Evolutionary conservation across 2,888 invertebrate genomes (phyloP), one percentile per base, ranked within the genome.

Genomic region (Dynastes grantii): DNA sequence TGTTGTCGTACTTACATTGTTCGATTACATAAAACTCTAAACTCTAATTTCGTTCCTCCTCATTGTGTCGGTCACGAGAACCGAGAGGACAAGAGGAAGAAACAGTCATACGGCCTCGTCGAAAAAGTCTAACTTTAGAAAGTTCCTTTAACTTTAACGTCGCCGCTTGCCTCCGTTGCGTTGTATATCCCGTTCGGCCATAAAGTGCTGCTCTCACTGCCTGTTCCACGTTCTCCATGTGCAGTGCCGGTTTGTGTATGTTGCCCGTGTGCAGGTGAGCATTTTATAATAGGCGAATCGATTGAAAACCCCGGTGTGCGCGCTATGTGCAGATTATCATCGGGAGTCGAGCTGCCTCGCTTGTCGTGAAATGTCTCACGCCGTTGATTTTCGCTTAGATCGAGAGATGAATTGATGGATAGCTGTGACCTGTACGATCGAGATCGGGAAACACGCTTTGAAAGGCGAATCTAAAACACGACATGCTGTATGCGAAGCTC

Each of bases 331-430:
- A 83, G 83, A 84, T 84, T 82, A 83, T 82, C 82, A 82, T 84
- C 82, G 79, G 79, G 78, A 81, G 81, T 78, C 77, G 78, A 3
- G 16, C 55, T 79, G 80, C 78, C 73, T 55, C 55, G 55, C 16
- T 80, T 80, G 82, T 84, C 84, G 84, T 84, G 84, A 84, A 83
- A 84, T 84, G 84, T 83, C 84, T 83, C 82, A 82, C 82, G 84
- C 82, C 82, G 81, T 82, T 79, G 82, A 82, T 81, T 81, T 78
- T 79, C 61, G 71, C 71, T 71, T 53, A 80, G 79, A 77, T 68
- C 68, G 61, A 22, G 77, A 77, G 77, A 77, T 68, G 77, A 70
- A 70, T 77, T 71, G 71, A 71, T 71, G 71, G 71, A 71, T 71
- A 71, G 58, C 55, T 71, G 40, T 37, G 71, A 71, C 70, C 77